Evolutionary conservation across 2,797 vertebrate genomes (phyloP).

Genomic region (Rachycentron canadum): DNA sequence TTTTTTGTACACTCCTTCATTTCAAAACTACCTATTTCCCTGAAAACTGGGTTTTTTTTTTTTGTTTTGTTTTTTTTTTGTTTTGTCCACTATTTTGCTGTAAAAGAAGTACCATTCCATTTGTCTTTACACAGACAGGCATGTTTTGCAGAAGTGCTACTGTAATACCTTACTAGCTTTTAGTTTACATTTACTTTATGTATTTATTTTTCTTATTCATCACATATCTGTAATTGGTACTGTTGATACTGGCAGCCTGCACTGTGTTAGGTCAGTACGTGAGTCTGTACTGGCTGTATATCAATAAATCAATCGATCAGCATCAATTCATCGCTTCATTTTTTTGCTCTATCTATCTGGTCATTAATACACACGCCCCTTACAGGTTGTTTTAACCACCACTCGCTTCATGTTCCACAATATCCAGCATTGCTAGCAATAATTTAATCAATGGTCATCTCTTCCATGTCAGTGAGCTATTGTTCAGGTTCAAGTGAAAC

Average conservation of each 20-base stretch:
- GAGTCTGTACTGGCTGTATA: constrained; percentile 41
- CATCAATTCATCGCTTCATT: constrained; percentile 5
- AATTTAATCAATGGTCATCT: constrained; percentile 13
- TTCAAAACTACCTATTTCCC: constrained; percentile 63
- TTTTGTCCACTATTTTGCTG: constrained; percentile 16
- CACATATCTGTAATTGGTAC: constrained; percentile 9
- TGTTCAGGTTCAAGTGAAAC: constrained; percentile 29
- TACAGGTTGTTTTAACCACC: no score
- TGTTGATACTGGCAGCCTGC: constrained; percentile 15
- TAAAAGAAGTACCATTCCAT: constrained; percentile 2
- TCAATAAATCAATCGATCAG: constrained; percentile 69
- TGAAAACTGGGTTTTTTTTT: constrained; percentile 10
- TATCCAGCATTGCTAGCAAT: neutral
- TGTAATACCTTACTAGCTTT: neutral
- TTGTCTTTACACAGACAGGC: constrained; percentile 5
- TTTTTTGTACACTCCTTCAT: constrained; percentile 47
- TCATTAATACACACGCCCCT: no score
- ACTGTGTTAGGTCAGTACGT: constrained; percentile 12
- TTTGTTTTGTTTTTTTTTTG: constrained; percentile 22
- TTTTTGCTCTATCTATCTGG: neutral
- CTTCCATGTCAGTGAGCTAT: constrained; percentile 12
- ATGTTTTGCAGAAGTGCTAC: constrained; percentile 22
- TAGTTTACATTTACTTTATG: constrained; percentile 28
- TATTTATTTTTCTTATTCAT: constrained; percentile 67
- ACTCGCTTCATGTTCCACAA: constrained; percentile 5